Conservation (phyloP, 1,140 invertebrate genomes). For the Pachyrhynchus sulphureomaculatus region DNA sequence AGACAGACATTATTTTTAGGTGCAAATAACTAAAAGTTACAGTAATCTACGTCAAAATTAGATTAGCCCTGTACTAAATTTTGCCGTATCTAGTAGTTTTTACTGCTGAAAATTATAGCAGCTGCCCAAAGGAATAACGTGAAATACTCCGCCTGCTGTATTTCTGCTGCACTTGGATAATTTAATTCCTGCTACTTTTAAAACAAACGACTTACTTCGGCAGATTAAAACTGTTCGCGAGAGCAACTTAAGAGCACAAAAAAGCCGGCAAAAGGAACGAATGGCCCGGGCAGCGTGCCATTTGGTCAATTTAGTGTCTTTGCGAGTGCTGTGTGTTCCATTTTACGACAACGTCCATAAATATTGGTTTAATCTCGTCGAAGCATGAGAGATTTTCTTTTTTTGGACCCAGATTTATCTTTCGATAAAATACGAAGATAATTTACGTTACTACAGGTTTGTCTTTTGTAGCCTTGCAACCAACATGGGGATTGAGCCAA, state of each 20-base stretch:
- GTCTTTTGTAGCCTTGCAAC: too few relatives aligned
- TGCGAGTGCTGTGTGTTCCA: constrained; percentile 15
- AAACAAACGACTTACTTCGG: constrained; percentile 20
- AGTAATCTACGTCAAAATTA: too few relatives aligned
- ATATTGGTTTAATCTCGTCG: constrained; percentile 27
- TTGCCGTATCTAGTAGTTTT: background rate
- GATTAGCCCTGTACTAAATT: background rate
- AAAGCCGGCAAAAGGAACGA: background rate
- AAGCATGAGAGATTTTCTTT: constrained; percentile 15
- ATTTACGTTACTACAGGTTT: too few relatives aligned
- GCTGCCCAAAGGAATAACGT: too few relatives aligned
- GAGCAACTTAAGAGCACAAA: too few relatives aligned
- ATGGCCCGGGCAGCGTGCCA: constrained; percentile 31
- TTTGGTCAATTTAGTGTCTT: constrained; percentile 29
- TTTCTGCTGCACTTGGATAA: constrained; percentile 4
- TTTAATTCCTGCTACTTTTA: constrained; percentile 11
- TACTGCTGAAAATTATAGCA: background rate
- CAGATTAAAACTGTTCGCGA: constrained; percentile 19
- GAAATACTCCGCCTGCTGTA: background rate
- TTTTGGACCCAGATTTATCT: constrained; percentile 1
- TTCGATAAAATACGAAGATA: too few relatives aligned
- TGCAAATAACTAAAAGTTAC: too few relatives aligned
- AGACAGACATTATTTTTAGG: too few relatives aligned
- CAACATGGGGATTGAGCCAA: too few relatives aligned
- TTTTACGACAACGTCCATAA: constrained; percentile 19